Evolutionary conservation across 2,797 vertebrate species (phyloP).

Genomic region (Ceryle rudis): DNA sequence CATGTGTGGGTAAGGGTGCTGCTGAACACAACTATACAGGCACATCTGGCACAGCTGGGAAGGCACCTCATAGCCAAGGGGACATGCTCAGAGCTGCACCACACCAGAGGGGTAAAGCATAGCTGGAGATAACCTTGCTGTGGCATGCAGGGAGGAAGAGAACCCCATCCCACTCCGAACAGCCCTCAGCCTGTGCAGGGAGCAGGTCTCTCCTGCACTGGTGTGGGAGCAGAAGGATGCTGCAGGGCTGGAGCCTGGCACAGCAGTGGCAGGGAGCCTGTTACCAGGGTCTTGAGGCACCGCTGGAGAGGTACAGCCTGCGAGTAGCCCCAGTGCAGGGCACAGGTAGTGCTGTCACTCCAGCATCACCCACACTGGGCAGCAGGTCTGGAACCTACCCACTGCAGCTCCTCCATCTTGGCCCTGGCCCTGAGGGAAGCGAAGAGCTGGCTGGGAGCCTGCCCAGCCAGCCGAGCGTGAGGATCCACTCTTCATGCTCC

Average conservation of each 20-base stretch:
- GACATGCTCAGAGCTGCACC: neutral
- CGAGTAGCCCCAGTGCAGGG: neutral
- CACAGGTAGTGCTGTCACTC: neutral
- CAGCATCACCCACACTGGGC: neutral
- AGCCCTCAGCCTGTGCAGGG: neutral
- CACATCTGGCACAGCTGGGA: neutral
- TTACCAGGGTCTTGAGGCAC: neutral
- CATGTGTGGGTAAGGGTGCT: neutral
- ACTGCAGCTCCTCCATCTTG: fast-evolving
- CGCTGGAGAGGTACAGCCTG: neutral
- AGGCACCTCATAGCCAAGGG: neutral
- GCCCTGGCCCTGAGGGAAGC: fast-evolving
- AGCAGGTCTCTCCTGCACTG: neutral
- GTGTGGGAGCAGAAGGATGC: neutral
- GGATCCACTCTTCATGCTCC: neutral
- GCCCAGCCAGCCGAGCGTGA: fast-evolving
- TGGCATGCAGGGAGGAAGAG: neutral
- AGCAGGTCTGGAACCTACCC: neutral
- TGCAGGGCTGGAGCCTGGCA: neutral
- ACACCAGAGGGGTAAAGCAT: fast-evolving
- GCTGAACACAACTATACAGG: neutral
- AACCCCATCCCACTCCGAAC: neutral
- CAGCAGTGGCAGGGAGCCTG: neutral
- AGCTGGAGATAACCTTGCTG: neutral
- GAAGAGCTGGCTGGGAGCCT: neutral